Evolutionary conservation across 1,140 invertebrate species (phyloP).

Genomic region (Cherax quadricarinatus): DNA sequence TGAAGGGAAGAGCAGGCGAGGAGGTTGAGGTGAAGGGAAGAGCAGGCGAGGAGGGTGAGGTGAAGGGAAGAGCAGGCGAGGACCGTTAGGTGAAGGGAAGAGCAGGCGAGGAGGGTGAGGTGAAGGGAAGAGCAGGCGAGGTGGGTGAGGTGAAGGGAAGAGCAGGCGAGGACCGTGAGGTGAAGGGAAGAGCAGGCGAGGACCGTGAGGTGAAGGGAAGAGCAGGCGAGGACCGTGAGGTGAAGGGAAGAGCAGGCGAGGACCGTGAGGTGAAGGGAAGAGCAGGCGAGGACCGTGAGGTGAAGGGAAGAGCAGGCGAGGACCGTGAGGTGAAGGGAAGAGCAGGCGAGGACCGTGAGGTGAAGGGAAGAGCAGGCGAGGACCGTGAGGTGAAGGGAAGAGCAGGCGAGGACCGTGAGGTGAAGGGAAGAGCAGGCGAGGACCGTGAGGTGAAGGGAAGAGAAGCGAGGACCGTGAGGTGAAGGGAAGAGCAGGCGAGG

Average conservation of each 20-base stretch:
- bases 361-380: no score
- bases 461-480: no score
- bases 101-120: no score
- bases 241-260: neutral
- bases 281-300: neutral
- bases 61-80: no score
- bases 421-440: neutral
- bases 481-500: neutral
- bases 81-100: no score
- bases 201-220: neutral
- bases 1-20: no score
- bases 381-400: no score
- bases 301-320: neutral
- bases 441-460: neutral
- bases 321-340: neutral
- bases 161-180: neutral
- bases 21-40: no score
- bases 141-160: neutral
- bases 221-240: neutral
- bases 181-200: neutral
- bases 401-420: neutral
- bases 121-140: neutral
- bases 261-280: neutral
- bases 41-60: no score
- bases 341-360: neutral